Evolutionary conservation across 2,888 invertebrate genomes (phyloP).

Genomic region (Helleia helle): DNA sequence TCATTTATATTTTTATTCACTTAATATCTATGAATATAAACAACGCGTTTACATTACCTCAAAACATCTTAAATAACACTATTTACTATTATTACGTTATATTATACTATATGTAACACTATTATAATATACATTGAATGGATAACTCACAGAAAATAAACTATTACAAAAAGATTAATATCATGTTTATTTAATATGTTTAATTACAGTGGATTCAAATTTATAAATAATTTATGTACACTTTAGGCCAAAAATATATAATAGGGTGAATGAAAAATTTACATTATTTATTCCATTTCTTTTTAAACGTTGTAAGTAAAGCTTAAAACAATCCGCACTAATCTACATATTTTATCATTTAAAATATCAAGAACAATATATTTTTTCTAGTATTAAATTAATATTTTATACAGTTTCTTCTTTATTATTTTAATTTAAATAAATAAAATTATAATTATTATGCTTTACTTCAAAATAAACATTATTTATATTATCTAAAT

Average conservation of each 20-base stretch:
- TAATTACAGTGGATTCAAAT: background rate
- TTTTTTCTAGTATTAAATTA: background rate
- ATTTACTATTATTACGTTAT: background rate
- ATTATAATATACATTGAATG: background rate
- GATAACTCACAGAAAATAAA: background rate
- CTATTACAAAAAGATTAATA: too few species aligned
- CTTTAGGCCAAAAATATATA: slow-evolving; percentile 7
- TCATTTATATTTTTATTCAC: slow-evolving; percentile 11
- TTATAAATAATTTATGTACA: slow-evolving; percentile 6
- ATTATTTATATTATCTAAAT: too few species aligned
- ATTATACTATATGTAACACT: background rate
- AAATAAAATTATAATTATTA: too few species aligned
- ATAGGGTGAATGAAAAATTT: background rate
- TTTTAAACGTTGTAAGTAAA: background rate
- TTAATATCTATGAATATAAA: slow-evolving; percentile 14
- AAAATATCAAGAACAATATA: background rate
- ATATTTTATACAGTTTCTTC: background rate
- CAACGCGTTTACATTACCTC: slow-evolving; percentile 11
- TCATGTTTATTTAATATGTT: too few species aligned
- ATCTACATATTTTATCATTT: background rate
- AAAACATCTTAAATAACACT: slow-evolving; percentile 4
- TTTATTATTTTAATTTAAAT: too few species aligned
- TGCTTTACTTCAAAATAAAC: too few species aligned
- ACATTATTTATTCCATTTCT: background rate
- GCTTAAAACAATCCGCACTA: background rate